Evolutionary conservation across 2,888 invertebrate species (phyloP), one percentile per base, ranked within the genome.

Genomic region (Andrena chrysosceles): DNA sequence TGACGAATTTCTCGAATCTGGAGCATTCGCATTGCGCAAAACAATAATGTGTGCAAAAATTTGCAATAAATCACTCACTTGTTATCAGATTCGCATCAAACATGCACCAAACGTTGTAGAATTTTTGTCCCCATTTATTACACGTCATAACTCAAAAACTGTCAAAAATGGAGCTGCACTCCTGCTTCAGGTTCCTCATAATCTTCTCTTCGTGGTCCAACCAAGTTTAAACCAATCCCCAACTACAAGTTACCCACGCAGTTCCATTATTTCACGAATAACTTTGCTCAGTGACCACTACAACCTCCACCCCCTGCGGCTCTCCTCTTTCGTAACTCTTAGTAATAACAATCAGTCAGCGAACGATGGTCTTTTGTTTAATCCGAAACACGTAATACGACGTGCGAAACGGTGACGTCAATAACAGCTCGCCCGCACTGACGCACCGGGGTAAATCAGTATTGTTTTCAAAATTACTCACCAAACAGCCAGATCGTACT

Each of bases 381-480:
- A 75, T 60, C 68, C 60, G 33, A 74, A 74, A 16, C 63, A 72
- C 77, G 48, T 63, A 35, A 72, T 79, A 31, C 66, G 64, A 82
- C 79, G 83, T 81, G 10, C 23, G 60, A 59, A 52, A 42, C 60
- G 0, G 13, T 81, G 83, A 82, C 85, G 83, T 81, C 69, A 87
- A 75, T 42, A 63, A 73, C 60, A 52, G 16, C 54, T 6, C 56
- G 13, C 0, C 60, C 63, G 16, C 13, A 71, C 75, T 87, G 85
- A 87, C 84, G 84, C 85, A 80, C 48, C 64, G 10, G n/a, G 68
- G 33, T 48, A 67, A 66, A 66, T 48, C 56, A 81, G 79, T 71
- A 42, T 63, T 85, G 74, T 85, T 82, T 77, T 77, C 23, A 85
- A 29, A 74, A 29, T 87, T 84, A 76, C 59, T 86, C 85, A 85